phyloP scores from a whole-genome alignment of 2,888 invertebrate species.

The Bombylius discolor region DNA sequence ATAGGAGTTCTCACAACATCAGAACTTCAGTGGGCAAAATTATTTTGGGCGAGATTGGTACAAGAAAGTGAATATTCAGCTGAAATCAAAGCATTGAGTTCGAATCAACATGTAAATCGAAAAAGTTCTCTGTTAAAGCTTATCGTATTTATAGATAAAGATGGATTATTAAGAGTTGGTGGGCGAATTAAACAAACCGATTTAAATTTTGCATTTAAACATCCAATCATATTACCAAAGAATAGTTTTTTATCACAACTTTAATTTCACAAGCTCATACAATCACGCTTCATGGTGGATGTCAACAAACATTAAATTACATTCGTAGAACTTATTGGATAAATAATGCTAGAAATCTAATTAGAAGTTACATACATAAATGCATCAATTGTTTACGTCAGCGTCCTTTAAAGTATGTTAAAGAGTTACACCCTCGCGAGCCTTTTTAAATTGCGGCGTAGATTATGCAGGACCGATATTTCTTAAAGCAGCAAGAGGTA shows the following conservation, averaged over 20 bases:
- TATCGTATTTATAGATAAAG: too few species aligned
- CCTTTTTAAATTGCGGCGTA: not conserved
- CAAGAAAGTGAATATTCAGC: too few species aligned
- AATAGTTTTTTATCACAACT: not conserved
- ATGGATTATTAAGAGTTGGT: too few species aligned
- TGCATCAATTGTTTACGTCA: conserved; percentile 10
- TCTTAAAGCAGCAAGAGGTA: not conserved
- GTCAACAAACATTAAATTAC: conserved; percentile 11
- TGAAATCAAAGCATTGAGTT: too few species aligned
- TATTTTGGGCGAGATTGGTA: too few species aligned
- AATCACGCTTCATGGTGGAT: conserved; percentile 13
- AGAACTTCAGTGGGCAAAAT: too few species aligned
- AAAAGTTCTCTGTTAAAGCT: too few species aligned
- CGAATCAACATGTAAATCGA: too few species aligned
- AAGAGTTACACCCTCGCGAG: not conserved
- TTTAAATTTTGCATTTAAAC: too few species aligned
- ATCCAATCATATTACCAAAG: too few species aligned
- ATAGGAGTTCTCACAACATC: too few species aligned
- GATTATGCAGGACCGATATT: not conserved
- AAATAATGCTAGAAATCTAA: conserved; percentile 6
- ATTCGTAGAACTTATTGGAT: conserved; percentile 17
- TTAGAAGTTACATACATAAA: conserved; percentile 2
- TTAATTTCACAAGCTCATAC: conserved; percentile 4
- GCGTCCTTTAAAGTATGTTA: not conserved
- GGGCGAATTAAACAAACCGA: too few species aligned